These are phyloP conservation scores for Gnatocerus cornutus DNA, from an alignment of 2,888 invertebrate genomes.

Conservation along the genomic window DNA sequence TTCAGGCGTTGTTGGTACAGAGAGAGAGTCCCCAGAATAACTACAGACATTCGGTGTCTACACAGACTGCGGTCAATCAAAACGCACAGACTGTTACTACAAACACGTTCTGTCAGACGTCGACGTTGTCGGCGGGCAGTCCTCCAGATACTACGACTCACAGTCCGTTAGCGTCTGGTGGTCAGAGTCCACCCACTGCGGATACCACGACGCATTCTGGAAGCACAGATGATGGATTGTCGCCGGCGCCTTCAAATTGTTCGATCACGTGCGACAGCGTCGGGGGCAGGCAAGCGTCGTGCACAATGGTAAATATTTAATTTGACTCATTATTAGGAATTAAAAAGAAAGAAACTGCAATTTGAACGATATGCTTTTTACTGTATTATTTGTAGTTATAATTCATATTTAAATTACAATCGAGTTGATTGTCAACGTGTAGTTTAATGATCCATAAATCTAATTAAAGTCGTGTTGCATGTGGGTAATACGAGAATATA, in stretches of 20 bases:
- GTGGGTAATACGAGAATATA: neutral
- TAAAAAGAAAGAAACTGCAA: too few species aligned
- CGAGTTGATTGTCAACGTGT: neutral
- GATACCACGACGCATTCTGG: slow-evolving; percentile 70
- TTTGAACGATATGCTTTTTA: too few species aligned
- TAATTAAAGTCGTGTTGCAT: neutral
- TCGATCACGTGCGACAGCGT: slow-evolving; percentile 65
- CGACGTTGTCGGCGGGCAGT: slow-evolving; percentile 73
- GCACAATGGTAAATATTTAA: slow-evolving; percentile 66
- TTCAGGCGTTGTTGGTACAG: slow-evolving; percentile 65
- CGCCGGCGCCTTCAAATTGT: slow-evolving; percentile 70
- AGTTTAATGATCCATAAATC: neutral
- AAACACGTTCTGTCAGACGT: slow-evolving; percentile 70
- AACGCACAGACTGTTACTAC: slow-evolving; percentile 70
- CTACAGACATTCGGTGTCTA: slow-evolving; percentile 81
- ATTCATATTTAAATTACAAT: too few species aligned
- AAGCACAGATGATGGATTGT: slow-evolving; percentile 70
- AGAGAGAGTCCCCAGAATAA: slow-evolving; percentile 63
- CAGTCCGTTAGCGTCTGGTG: slow-evolving; percentile 81
- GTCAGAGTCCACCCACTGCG: slow-evolving; percentile 70
- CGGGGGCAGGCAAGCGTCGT: slow-evolving; percentile 66
- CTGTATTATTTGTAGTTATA: too few species aligned
- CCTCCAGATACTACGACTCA: slow-evolving; percentile 91
- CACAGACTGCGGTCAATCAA: slow-evolving; percentile 80
- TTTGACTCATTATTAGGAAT: too few species aligned